A percentile compares a stretch with the other conserved stretches of the same genome.
These are phyloP conservation scores for Aspidiotus destructor DNA, from an alignment of 2,888 invertebrate species.

Conservation along the genomic window DNA sequence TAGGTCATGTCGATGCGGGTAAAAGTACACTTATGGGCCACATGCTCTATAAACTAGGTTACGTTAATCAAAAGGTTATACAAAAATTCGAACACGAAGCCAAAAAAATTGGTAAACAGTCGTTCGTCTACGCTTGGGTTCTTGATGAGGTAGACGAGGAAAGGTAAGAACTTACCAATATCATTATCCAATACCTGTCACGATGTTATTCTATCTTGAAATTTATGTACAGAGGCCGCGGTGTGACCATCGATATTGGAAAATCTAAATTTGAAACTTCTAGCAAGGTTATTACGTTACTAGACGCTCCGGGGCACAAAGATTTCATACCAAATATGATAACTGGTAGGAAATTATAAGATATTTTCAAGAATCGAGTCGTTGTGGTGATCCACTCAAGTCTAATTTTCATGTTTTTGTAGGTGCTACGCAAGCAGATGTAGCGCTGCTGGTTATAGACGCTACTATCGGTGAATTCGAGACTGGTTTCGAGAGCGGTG, in stretches of 20 bases:
- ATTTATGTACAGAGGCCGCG: slow-evolving; percentile 56
- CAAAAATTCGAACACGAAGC: slow-evolving; percentile 98
- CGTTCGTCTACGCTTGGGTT: slow-evolving; percentile 98
- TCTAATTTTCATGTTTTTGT: not conserved
- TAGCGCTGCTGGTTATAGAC: slow-evolving; percentile 90
- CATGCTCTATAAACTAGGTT: slow-evolving; percentile 73
- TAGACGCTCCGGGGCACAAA: slow-evolving; percentile 98
- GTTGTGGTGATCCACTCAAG: not conserved
- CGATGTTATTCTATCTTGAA: too few species aligned
- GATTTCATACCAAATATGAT: slow-evolving; percentile 99
- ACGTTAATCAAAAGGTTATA: slow-evolving; percentile 76
- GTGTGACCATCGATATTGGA: slow-evolving; percentile 98
- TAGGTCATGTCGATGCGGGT: slow-evolving; percentile 96
- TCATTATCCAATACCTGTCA: not conserved
- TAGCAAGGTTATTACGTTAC: slow-evolving; percentile 64
- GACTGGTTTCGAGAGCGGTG: slow-evolving; percentile 95
- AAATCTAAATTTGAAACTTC: slow-evolving; percentile 84
- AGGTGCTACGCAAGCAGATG: slow-evolving; percentile 96
- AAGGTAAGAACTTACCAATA: slow-evolving; percentile 44
- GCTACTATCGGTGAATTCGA: slow-evolving; percentile 96
- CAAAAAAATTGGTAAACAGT: slow-evolving; percentile 92
- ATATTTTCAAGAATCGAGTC: not conserved
- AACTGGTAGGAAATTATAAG: slow-evolving; percentile 43
- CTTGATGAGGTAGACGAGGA: slow-evolving; percentile 98
- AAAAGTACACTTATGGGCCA: slow-evolving; percentile 97